These are phyloP conservation scores for Callospermophilus lateralis DNA, from an alignment of 2,113 vertebrate species.

Conservation along the genomic window DNA sequence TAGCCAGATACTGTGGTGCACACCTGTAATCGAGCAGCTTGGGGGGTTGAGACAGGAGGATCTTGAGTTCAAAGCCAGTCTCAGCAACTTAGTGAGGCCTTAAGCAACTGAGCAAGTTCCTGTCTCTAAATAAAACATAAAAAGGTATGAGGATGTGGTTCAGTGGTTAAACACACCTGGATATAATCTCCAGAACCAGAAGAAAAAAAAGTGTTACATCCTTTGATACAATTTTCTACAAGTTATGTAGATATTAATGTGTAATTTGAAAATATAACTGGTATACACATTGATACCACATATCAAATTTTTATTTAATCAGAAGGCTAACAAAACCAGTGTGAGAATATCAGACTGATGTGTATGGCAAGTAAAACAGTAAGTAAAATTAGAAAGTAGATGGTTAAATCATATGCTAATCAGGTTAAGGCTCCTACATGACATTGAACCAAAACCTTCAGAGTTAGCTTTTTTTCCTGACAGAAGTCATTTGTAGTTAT, in stretches of 20 bases:
- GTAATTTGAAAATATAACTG: conserved; percentile 21
- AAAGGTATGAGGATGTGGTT: no score
- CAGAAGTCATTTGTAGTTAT: conserved; percentile 1
- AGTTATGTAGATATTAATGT: background rate
- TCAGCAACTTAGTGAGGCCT: no score
- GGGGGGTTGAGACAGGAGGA: no score
- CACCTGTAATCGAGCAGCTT: no score
- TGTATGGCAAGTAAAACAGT: conserved; percentile 8
- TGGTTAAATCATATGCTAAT: conserved; percentile 26
- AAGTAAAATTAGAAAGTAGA: conserved; percentile 52
- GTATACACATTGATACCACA: background rate
- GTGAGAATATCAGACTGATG: background rate
- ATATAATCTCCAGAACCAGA: no score
- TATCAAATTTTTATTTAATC: conserved; percentile 18
- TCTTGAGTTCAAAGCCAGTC: no score
- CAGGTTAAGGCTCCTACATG: background rate
- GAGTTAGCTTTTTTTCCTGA: background rate
- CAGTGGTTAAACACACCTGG: no score
- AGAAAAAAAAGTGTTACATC: background rate
- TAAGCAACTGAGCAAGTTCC: no score
- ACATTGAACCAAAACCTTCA: background rate
- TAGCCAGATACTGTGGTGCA: no score
- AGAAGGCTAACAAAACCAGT: background rate
- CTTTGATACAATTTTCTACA: conserved; percentile 25
- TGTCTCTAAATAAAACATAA: no score